Evolutionary conservation across 2,113 vertebrate genomes (phyloP).

Genomic region (Copsychus sechellarum): DNA sequence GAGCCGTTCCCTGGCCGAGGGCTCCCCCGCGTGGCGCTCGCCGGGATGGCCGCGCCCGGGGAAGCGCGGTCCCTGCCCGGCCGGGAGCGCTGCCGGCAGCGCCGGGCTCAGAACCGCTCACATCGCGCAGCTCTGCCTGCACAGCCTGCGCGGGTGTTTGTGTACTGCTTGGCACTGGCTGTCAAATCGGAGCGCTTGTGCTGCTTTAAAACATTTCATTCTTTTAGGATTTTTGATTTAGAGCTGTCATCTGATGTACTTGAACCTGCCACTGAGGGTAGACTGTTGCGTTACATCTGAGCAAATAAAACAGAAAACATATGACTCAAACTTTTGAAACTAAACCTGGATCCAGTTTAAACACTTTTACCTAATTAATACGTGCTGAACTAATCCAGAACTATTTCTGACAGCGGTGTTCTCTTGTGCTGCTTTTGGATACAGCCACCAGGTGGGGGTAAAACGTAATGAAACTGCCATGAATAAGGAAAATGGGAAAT

Average conservation of each 20-base stretch:
- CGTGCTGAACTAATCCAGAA: background rate
- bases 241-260: background rate
- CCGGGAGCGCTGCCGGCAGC: background rate
- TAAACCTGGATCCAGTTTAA: background rate
- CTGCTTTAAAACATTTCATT: fast-evolving
- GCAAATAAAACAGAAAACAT: background rate
- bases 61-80: background rate
- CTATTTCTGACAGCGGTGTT: background rate
- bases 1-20: background rate
- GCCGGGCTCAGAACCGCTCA: fast-evolving
- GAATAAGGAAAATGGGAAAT: background rate
- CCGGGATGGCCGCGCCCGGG: background rate
- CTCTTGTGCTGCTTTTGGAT: background rate
- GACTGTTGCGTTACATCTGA: background rate
- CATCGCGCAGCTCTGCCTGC: fast-evolving
- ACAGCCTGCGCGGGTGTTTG: fast-evolving
- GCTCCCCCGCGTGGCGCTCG: background rate
- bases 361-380: background rate
- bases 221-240: background rate
- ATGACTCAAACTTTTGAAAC: background rate
- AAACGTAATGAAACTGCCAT: constrained; percentile 26
- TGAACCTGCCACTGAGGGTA: background rate
- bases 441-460: constrained; percentile 74
- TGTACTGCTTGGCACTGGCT: too few relatives aligned
- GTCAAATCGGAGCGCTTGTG: background rate